These are phyloP conservation scores for Anableps anableps DNA, from an alignment of 2,797 vertebrate species.

Conservation along the genomic window DNA sequence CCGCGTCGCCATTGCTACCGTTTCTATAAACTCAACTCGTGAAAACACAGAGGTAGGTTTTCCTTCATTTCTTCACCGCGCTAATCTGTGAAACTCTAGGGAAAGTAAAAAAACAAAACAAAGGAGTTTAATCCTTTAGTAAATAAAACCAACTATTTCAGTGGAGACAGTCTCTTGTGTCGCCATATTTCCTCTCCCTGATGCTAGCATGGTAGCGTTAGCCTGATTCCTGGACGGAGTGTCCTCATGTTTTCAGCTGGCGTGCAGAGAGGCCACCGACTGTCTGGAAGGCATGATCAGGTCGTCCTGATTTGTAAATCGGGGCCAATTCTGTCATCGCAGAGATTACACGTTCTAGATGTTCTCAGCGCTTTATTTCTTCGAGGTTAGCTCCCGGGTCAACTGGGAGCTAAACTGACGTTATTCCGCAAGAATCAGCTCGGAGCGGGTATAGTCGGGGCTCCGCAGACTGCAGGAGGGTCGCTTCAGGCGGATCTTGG, in stretches of 20 bases:
- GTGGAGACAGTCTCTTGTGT: constrained; percentile 75
- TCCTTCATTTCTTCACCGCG: rapidly evolving
- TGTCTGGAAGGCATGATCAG: neutral
- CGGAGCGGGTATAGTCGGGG: neutral
- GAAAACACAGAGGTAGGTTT: constrained; percentile 65
- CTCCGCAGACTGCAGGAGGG: neutral
- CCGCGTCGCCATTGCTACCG: constrained; percentile 80
- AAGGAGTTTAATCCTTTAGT: rapidly evolving
- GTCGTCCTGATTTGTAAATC: neutral
- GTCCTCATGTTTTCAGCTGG: constrained; percentile 40
- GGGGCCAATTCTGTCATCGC: neutral
- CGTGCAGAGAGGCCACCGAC: constrained; percentile 14
- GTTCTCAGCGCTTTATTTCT: constrained; percentile 22
- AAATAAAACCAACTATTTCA: constrained; percentile 22
- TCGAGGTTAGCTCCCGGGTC: neutral
- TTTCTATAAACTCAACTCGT: constrained; percentile 66
- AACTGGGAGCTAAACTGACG: neutral
- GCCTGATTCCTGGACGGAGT: constrained; percentile 62
- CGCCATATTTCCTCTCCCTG: constrained; percentile 90
- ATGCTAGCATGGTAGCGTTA: constrained; percentile 60
- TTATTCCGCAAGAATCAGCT: constrained; percentile 14
- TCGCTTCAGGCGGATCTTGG: neutral
- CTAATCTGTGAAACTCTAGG: rapidly evolving
- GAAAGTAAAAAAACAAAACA: neutral
- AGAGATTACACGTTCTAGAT: neutral